These are phyloP conservation scores for Microchrysa polita DNA, from an alignment of 2,888 invertebrate genomes.

Conservation along the genomic window DNA sequence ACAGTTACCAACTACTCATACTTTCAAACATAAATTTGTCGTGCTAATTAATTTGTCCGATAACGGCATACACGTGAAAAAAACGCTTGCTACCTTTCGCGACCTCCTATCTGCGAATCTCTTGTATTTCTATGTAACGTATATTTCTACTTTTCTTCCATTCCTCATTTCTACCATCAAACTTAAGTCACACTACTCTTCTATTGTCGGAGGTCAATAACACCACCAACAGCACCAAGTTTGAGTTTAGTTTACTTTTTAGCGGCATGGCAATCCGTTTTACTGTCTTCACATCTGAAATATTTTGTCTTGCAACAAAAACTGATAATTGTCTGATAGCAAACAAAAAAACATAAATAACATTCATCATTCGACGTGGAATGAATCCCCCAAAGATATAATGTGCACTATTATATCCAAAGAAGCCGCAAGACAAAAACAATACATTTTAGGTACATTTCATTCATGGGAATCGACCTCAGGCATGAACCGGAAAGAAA, in stretches of 20 bases:
- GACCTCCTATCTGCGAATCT: conserved; percentile 14
- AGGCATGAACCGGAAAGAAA: neutral
- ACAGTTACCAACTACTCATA: neutral
- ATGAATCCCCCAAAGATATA: too few species aligned
- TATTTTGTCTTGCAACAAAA: too few species aligned
- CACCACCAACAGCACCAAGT: neutral
- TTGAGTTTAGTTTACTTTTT: neutral
- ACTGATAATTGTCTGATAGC: neutral
- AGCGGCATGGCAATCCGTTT: too few species aligned
- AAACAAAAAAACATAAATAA: conserved; percentile 3
- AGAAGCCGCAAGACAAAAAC: neutral
- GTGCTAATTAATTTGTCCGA: conserved; percentile 24
- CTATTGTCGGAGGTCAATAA: conserved; percentile 29
- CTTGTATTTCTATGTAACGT: too few species aligned
- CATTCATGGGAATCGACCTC: conserved; percentile 20
- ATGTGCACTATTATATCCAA: too few species aligned
- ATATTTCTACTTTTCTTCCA: conserved; percentile 5
- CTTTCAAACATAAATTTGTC: too few species aligned
- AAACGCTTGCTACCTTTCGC: conserved; percentile 22
- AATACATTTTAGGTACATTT: neutral
- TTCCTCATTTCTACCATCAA: neutral
- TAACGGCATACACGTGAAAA: neutral
- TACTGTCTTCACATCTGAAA: too few species aligned
- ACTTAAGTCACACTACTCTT: conserved; percentile 6
- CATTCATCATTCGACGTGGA: too few species aligned